A percentile compares a stretch with the other conserved stretches of the same genome.
These are phyloP conservation scores for Drosophila tristis DNA, from an alignment of 1,140 invertebrate species.

Conservation along the genomic window DNA sequence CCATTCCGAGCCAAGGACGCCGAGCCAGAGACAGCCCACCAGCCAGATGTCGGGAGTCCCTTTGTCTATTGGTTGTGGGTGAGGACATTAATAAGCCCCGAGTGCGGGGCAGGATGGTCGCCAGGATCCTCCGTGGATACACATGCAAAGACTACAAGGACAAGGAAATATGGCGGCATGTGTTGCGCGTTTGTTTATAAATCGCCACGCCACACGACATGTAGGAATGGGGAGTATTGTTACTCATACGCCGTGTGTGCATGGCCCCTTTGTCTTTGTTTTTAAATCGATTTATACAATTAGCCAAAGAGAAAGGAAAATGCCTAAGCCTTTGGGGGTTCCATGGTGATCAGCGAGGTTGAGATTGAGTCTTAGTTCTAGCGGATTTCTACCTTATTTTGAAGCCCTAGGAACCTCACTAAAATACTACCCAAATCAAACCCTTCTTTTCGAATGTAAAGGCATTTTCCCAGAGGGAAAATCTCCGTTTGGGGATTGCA, in stretches of 20 bases:
- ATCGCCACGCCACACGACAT: conserved; percentile 54
- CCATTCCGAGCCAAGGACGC: conserved; percentile 18
- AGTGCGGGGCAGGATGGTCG: conserved; percentile 11
- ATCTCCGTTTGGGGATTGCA: too few relatives aligned
- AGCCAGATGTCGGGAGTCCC: conserved; percentile 59
- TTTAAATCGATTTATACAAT: conserved; percentile 48
- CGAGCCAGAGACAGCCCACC: neutral
- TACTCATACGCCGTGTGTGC: conserved; percentile 66
- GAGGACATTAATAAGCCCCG: conserved; percentile 59
- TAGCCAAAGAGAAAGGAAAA: neutral
- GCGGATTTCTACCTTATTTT: conserved; percentile 16
- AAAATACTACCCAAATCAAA: conserved; percentile 8
- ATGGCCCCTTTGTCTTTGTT: conserved; percentile 17
- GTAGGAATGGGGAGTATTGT: conserved; percentile 19
- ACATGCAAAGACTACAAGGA: conserved; percentile 52
- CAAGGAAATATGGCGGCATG: conserved; percentile 67
- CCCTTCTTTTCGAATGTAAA: conserved; percentile 55
- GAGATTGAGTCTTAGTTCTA: too few relatives aligned
- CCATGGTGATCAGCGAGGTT: too few relatives aligned
- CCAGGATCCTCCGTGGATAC: neutral
- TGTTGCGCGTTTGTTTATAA: conserved; percentile 66
- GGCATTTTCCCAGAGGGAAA: conserved; percentile 18
- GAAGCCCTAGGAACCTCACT: conserved; percentile 16
- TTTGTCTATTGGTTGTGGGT: conserved; percentile 59
- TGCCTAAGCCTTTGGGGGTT: neutral